phyloP scores from a whole-genome alignment of 2,888 invertebrate genomes.

The Lathronympha strigana region DNA sequence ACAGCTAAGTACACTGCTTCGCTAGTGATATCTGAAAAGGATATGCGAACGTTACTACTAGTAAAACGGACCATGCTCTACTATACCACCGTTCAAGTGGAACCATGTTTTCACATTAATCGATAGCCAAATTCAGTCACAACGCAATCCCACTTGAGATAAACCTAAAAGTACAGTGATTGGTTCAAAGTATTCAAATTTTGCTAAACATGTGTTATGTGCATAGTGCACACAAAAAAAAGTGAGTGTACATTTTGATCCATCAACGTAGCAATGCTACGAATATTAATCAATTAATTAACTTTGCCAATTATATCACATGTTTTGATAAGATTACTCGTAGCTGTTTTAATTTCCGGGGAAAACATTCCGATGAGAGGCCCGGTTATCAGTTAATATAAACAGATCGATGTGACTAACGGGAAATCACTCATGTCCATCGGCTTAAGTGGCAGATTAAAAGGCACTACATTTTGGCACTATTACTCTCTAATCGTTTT shows the following conservation, averaged over 20 bases:
- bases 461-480: not conserved
- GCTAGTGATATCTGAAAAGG: conserved; percentile 59
- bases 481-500: conserved; percentile 15
- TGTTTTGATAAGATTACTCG: not conserved
- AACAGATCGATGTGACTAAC: conserved; percentile 8
- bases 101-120: conserved; percentile 7
- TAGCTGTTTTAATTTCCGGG: not conserved
- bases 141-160: conserved; percentile 29
- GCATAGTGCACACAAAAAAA: too few relatives aligned
- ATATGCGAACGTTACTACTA: conserved; percentile 18
- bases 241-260: too few relatives aligned
- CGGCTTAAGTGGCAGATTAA: conserved; percentile 16
- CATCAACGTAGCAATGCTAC: too few relatives aligned
- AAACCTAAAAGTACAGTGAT: not conserved
- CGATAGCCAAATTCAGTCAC: conserved; percentile 17
- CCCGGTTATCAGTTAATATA: conserved; percentile 19
- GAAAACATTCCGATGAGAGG: not conserved
- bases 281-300: not conserved
- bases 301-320: not conserved
- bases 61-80: not conserved
- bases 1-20: conserved; percentile 49
- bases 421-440: conserved; percentile 18
- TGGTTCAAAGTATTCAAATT: not conserved
- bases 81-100: conserved; percentile 1
- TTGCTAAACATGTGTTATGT: too few relatives aligned